Conservation (phyloP, 1,140 invertebrate genomes). For the Eufriesea mexicana region DNA sequence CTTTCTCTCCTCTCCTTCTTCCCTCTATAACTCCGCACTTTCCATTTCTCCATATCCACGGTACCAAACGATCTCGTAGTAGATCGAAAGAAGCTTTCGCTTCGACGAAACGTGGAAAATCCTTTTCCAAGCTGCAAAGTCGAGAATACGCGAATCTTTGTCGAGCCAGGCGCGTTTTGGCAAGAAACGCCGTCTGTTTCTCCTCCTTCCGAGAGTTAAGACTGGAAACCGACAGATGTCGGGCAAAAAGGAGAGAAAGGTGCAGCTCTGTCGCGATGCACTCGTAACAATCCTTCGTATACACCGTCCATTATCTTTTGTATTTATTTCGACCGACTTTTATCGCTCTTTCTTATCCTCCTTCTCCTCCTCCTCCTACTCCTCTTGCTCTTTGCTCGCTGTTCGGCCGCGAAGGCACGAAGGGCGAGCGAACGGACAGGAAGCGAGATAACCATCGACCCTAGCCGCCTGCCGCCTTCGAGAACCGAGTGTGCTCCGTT, state of each 20-base stretch:
- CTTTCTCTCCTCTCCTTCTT: conserved; percentile 12
- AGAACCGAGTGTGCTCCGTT: conserved; percentile 58
- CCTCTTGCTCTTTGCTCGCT: conserved; percentile 16
- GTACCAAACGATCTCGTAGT: no score
- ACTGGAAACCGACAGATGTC: conserved; percentile 72
- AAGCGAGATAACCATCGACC: conserved; percentile 74
- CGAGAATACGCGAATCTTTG: no score
- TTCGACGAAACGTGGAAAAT: no score
- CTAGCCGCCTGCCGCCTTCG: conserved; percentile 62
- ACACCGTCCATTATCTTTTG: conserved; percentile 67
- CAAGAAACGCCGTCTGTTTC: background rate
- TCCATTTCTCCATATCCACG: conserved; percentile 6
- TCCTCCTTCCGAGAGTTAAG: conserved; percentile 12
- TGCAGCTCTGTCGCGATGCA: conserved; percentile 2
- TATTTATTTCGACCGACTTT: conserved; percentile 62
- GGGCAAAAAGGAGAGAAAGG: conserved; percentile 49
- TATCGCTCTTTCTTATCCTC: conserved; percentile 52
- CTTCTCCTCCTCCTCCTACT: background rate
- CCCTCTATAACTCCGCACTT: conserved; percentile 59
- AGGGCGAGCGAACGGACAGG: conserved; percentile 68
- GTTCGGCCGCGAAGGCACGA: conserved; percentile 55
- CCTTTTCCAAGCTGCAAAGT: no score
- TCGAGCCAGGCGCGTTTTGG: no score
- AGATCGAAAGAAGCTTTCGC: no score
- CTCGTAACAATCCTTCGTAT: conserved; percentile 53